These are phyloP conservation scores for Conger conger DNA, from an alignment of 2,113 vertebrate genomes.

Conservation along the genomic window DNA sequence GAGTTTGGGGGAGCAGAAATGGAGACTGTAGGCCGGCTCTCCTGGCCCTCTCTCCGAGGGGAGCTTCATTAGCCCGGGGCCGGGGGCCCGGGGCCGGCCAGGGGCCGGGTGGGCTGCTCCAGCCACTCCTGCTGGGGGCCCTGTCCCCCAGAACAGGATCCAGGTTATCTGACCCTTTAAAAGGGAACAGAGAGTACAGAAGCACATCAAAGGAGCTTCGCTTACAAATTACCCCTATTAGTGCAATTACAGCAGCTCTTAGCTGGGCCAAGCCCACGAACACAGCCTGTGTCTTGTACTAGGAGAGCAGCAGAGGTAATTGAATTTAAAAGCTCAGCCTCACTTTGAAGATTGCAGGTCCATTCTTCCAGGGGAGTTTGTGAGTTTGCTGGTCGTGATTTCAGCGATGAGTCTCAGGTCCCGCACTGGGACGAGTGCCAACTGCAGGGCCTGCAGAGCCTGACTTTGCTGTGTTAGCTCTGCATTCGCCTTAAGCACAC, in stretches of 20 bases:
- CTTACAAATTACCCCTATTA: constrained; percentile 1
- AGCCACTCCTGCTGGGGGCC: constrained; percentile 27
- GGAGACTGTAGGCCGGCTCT: constrained; percentile 29
- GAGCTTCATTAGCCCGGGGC: constrained; percentile 48
- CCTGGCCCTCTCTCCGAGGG: constrained; percentile 22
- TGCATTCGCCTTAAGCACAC: no score
- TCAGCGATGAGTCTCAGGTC: no score
- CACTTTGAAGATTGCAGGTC: background rate
- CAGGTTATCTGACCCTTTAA: constrained; percentile 9
- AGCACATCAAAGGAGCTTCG: constrained; percentile 15
- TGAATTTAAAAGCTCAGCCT: background rate
- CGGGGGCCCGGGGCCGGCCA: constrained; percentile 41
- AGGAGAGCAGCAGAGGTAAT: background rate
- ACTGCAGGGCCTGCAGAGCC: no score
- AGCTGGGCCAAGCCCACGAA: background rate
- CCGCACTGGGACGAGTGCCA: no score
- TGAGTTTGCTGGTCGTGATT: no score
- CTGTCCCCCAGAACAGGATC: constrained; percentile 37
- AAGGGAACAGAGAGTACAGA: constrained; percentile 11
- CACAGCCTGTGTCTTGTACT: background rate
- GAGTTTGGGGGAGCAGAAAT: constrained; percentile 32
- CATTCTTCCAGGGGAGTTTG: no score
- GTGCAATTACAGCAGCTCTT: background rate
- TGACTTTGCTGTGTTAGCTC: no score
- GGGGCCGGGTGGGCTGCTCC: no score